Conservation (phyloP, 2,797 vertebrate species). For the Leptatherina wallacei region DNA sequence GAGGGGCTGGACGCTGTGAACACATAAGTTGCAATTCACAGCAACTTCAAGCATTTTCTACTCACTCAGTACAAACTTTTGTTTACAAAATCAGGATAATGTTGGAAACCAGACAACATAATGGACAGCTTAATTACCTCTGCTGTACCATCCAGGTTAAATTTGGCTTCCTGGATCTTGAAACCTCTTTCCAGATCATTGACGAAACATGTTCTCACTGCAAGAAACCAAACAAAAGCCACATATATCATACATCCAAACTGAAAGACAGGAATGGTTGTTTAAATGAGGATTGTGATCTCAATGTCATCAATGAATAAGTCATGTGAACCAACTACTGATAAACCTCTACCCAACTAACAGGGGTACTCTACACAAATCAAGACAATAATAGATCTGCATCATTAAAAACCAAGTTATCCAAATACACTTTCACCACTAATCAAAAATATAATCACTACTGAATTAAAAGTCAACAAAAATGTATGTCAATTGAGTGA, state of each 20-base stretch:
- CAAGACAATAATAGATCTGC: no score
- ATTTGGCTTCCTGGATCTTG: slow-evolving; percentile 94
- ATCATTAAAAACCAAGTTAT: no score
- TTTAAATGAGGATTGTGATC: background rate
- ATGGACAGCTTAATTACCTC: slow-evolving; percentile 83
- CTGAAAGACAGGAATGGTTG: background rate
- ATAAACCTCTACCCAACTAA: background rate
- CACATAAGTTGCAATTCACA: slow-evolving; percentile 28
- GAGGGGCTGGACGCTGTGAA: slow-evolving; percentile 88
- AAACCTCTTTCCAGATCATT: slow-evolving; percentile 94
- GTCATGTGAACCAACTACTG: background rate
- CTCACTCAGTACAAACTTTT: background rate
- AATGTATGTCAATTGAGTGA: no score
- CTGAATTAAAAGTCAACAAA: no score
- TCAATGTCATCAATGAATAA: background rate
- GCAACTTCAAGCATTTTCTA: background rate
- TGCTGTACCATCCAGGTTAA: slow-evolving; percentile 91
- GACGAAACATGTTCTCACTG: slow-evolving; percentile 92
- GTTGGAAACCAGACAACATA: background rate
- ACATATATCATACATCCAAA: background rate
- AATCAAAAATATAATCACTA: no score
- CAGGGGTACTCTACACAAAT: no score
- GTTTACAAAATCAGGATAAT: slow-evolving; percentile 3
- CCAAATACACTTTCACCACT: no score
- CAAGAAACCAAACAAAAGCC: slow-evolving; percentile 26